phyloP scores from a whole-genome alignment of 2,888 invertebrate species.

The Lasioglossum leucozonium region DNA sequence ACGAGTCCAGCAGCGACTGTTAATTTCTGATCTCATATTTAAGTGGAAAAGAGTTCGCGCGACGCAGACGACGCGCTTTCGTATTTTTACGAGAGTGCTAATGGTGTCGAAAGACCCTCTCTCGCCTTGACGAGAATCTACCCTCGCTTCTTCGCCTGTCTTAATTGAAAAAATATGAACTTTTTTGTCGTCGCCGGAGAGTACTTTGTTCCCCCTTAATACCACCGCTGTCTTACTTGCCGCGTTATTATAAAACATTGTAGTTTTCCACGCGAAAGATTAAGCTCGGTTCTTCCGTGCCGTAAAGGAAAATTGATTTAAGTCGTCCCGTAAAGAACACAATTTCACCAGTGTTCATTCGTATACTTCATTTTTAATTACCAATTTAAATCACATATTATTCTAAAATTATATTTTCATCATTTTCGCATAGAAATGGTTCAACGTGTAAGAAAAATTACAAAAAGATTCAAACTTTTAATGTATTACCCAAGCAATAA shows the following conservation, averaged over 20 bases:
- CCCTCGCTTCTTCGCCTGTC: slow-evolving; percentile 73
- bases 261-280: slow-evolving; percentile 62
- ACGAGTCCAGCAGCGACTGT: slow-evolving; percentile 37
- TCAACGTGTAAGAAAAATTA: neutral
- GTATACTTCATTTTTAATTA: neutral
- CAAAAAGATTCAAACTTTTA: neutral
- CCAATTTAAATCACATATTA: neutral
- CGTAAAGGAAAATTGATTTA: slow-evolving; percentile 65
- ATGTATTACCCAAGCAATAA: too few species aligned
- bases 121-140: slow-evolving; percentile 69
- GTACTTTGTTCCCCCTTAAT: slow-evolving; percentile 76
- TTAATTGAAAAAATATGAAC: slow-evolving; percentile 84
- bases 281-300: slow-evolving; percentile 49
- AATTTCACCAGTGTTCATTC: slow-evolving; percentile 1
- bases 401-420: neutral
- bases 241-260: slow-evolving; percentile 72
- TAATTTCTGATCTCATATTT: slow-evolving; percentile 71
- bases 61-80: slow-evolving; percentile 66
- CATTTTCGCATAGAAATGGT: neutral
- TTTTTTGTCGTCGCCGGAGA: slow-evolving; percentile 80
- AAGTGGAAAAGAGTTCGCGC: slow-evolving; percentile 68
- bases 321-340: slow-evolving; percentile 14
- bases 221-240: slow-evolving; percentile 67
- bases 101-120: slow-evolving; percentile 78
- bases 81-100: slow-evolving; percentile 79